Evolutionary conservation across 1,140 invertebrate genomes (phyloP), one percentile per base, ranked within the genome.

Genomic region (Bombus consobrinus): DNA sequence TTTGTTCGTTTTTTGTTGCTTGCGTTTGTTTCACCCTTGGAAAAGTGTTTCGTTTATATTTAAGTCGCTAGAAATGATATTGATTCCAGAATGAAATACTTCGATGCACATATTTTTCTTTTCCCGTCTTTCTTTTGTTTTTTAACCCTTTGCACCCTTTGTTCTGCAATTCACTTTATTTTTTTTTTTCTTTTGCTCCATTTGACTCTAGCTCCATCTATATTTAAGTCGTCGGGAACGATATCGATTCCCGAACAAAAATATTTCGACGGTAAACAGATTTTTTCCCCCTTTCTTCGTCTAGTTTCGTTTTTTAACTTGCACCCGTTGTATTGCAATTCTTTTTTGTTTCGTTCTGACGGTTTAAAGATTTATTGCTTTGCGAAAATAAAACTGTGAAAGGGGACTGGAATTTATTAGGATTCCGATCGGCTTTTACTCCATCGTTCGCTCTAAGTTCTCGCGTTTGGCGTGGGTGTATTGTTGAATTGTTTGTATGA

Each of bases 41-140:
- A 68, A 22, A n/a, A 25, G 69, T 28, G 22, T 78, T 59, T 41
- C 74, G 32, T 78, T 47, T 43, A 57, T 84, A 64, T 78, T 71
- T 84, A 78, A 84, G 74, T 83, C 22, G 47, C 18, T 53, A 53
- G 47, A 53, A 53, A 59, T 64, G 41, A 78, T 84, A 84, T 79
- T 84, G 66, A 84, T 78, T 66, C 25, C 53, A 15, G 3, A n/a
- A 5, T 25, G 75, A 84, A 62, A 79, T 84, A 79, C 66, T 53
- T 82, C 32, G 32, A 47, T 9, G 9, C 47, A 22, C 57, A 68
- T 78, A 34, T 47, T 84, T 69, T 53, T 69, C 32, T 12, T 13
- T 22, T 37, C 28, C 2, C n/a, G 32, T 57, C 4, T n/a, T 43
- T 9, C n/a, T 32, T n/a, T 25, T 15, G 13, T 32, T 32, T 32